phyloP scores from a whole-genome alignment of 2,113 vertebrate species.

The Bos indicus region DNA sequence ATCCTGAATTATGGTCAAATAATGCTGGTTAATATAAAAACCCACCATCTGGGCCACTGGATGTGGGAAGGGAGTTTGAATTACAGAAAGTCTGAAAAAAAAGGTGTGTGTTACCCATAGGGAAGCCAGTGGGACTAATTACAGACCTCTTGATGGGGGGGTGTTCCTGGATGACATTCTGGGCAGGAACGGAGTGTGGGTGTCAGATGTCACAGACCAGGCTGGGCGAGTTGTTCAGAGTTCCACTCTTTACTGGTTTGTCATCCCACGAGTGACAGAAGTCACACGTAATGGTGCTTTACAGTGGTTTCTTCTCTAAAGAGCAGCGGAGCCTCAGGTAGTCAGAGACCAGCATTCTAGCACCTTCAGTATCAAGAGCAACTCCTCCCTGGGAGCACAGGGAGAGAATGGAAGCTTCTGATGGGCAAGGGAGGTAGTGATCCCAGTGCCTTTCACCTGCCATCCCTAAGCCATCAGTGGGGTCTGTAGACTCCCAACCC shows the following conservation, averaged over 20 bases:
- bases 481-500: neutral
- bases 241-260: neutral
- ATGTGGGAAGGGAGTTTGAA: neutral
- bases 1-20: neutral
- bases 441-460: rapidly evolving
- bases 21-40: neutral
- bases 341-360: neutral
- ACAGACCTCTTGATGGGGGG: neutral
- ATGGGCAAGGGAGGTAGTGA: neutral
- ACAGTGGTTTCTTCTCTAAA: neutral
- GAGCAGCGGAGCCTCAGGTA: neutral
- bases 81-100: neutral
- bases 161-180: neutral
- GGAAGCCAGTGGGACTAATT: neutral
- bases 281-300: neutral
- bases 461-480: no score
- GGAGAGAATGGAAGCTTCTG: neutral
- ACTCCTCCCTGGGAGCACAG: neutral
- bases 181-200: rapidly evolving
- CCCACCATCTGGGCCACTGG: neutral
- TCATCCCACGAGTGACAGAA: neutral
- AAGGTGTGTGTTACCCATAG: neutral
- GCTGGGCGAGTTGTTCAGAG: no score
- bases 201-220: neutral
- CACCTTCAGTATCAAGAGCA: neutral